These are phyloP conservation scores for Drosophila truncata DNA, from an alignment of 1,140 invertebrate species.

Conservation along the genomic window DNA sequence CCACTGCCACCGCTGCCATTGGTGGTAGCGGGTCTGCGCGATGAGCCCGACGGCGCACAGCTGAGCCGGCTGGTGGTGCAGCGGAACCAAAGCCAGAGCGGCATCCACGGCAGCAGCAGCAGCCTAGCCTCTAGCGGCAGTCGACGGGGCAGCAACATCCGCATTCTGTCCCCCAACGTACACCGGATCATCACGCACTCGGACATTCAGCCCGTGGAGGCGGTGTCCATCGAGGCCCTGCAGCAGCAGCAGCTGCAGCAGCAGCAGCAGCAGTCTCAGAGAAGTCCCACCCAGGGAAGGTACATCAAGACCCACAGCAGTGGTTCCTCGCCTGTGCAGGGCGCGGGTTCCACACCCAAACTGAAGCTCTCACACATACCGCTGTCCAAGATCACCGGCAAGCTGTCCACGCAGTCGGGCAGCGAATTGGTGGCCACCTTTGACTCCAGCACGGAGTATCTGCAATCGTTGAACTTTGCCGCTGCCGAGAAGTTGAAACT, in stretches of 20 bases:
- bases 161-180: conserved; percentile 80
- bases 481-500: conserved; percentile 28
- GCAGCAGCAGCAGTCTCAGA: conserved; percentile 15
- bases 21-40: conserved; percentile 68
- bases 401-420: conserved; percentile 78
- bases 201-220: conserved; percentile 68
- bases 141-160: conserved; percentile 77
- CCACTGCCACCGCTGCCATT: conserved; percentile 28
- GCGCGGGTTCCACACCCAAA: conserved; percentile 39
- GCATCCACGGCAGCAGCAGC: conserved; percentile 61
- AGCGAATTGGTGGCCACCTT: conserved; percentile 81
- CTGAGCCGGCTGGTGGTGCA: conserved; percentile 65
- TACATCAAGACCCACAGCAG: conserved; percentile 52
- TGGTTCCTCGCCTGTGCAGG: not conserved
- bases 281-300: conserved; percentile 59
- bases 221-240: conserved; percentile 73
- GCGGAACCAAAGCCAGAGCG: conserved; percentile 51
- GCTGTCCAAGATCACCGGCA: conserved; percentile 79
- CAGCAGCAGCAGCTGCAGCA: conserved; percentile 50
- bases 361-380: conserved; percentile 76
- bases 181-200: conserved; percentile 81
- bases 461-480: conserved; percentile 47
- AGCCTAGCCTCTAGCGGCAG: conserved; percentile 67
- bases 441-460: conserved; percentile 69
- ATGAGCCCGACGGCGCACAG: conserved; percentile 72